Percentiles rank a stretch among this genome's conserved stretches.
These are phyloP conservation scores for Perccottus glenii DNA, from an alignment of 2,113 vertebrate species.

Conservation along the genomic window DNA sequence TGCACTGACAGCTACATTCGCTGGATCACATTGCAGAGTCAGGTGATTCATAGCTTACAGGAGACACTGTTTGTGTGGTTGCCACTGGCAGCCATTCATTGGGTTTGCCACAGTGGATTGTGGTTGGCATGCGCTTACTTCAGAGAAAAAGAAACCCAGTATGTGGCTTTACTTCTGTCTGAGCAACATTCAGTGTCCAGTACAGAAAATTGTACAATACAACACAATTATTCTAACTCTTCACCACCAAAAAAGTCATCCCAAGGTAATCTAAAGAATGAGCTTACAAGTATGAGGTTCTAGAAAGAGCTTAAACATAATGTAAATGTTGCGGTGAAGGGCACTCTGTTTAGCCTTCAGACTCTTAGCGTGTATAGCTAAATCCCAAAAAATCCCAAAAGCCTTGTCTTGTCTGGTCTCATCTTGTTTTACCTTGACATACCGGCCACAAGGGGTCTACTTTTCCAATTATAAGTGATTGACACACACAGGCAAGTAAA, in stretches of 20 bases:
- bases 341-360: constrained; percentile 27
- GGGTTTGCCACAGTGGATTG: background rate
- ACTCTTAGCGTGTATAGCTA: constrained; percentile 11
- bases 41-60: background rate
- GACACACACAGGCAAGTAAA: constrained; percentile 5
- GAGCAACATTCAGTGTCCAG: too few relatives aligned
- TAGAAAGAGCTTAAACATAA: constrained; percentile 4
- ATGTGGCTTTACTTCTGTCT: too few relatives aligned
- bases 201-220: too few relatives aligned
- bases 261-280: background rate
- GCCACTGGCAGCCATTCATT: too few relatives aligned
- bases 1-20: constrained; percentile 21
- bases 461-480: constrained; percentile 30
- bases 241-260: background rate
- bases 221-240: too few relatives aligned
- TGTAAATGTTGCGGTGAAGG: constrained; percentile 9
- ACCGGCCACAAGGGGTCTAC: constrained; percentile 18
- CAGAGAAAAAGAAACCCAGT: too few relatives aligned
- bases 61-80: background rate
- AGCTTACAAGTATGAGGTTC: constrained; percentile 2
- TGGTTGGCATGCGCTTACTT: too few relatives aligned
- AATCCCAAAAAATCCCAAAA: constrained; percentile 40
- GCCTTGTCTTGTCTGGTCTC: constrained; percentile 4
- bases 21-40: background rate
- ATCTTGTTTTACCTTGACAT: constrained; percentile 48